phyloP scores from a whole-genome alignment of 1,140 invertebrate species.

The Pinna nobilis region DNA sequence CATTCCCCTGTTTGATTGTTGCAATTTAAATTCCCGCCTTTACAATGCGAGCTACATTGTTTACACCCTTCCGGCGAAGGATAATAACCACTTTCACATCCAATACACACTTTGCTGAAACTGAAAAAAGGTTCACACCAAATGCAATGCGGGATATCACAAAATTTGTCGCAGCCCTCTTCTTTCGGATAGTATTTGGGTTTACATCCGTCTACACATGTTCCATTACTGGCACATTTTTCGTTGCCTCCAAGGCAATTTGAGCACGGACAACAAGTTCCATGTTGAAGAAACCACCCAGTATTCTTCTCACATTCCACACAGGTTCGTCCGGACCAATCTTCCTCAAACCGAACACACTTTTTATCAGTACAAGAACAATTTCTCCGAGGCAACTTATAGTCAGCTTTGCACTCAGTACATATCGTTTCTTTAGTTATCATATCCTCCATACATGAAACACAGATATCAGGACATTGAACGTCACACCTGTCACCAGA shows the following conservation, averaged over 20 bases:
- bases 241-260: conserved; percentile 21
- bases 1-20: conserved; percentile 18
- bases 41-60: conserved; percentile 18
- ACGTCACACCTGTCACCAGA: conserved; percentile 22
- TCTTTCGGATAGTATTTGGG: conserved; percentile 19
- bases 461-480: conserved; percentile 23
- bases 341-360: neutral
- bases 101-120: conserved; percentile 19
- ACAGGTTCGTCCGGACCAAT: neutral
- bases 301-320: conserved; percentile 16
- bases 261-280: conserved; percentile 27
- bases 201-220: conserved; percentile 21
- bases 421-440: conserved; percentile 3
- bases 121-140: conserved; percentile 16
- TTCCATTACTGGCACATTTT: conserved; percentile 11
- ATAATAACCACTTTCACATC: conserved; percentile 23
- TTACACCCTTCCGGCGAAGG: conserved; percentile 7
- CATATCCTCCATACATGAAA: conserved; percentile 8
- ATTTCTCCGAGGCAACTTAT: conserved; percentile 13
- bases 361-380: conserved; percentile 21
- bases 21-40: neutral
- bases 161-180: conserved; percentile 11
- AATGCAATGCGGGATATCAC: conserved; percentile 10
- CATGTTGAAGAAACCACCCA: conserved; percentile 13
- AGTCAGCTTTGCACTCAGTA: conserved; percentile 7